Base-by-base conservation (phyloP, 2,888 invertebrate genomes). In the Calameuta pallipes region DNA sequence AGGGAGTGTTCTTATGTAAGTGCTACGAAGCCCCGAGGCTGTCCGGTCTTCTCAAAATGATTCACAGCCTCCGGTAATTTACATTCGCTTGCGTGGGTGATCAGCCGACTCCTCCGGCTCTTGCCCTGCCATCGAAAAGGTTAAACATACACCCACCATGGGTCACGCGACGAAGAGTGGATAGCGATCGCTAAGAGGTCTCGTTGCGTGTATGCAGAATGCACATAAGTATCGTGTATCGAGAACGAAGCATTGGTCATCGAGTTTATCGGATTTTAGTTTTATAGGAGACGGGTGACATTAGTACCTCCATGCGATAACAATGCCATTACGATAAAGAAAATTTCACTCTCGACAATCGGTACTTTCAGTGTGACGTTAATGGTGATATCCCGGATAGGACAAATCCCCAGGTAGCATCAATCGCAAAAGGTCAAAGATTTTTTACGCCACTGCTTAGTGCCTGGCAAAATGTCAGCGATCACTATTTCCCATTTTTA, bases 51-150 rank as follows among this genome's bases (percentile, higher is more conserved):
- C 86, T 87, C 86, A 85, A 88, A 89, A 91, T 91, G 91, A 91
- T 91, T 91, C 91, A 90, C 89, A 89, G 91, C 91, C 91, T 88
- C 86, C 87, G 90, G 91, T 91, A 90, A 91, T 91, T 91, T 91
- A 91, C 90, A 91, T 91, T 90, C 87, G 86, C 87, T 88, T 86
- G 88, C 88, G 88, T 89, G 87, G 89, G 89, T 89, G 88, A 86
- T 87, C 86, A 84, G 81, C 80, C 80, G 81, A 71, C 78, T 78
- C 77, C 77, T 74, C 69, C 36, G 81, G 81, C 35, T 76, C 70
- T 76, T 76, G 35, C 36, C 33, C 76, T 70, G 83, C 83, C 83
- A 85, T 87, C 87, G 85, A 85, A 89, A 89, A 91, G 91, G 91
- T 90, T 90, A 91, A 91, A 90, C 88, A 90, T 88, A 91, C 90